Conservation (phyloP, 2,888 invertebrate species). For the Mythimna loreyi region DNA sequence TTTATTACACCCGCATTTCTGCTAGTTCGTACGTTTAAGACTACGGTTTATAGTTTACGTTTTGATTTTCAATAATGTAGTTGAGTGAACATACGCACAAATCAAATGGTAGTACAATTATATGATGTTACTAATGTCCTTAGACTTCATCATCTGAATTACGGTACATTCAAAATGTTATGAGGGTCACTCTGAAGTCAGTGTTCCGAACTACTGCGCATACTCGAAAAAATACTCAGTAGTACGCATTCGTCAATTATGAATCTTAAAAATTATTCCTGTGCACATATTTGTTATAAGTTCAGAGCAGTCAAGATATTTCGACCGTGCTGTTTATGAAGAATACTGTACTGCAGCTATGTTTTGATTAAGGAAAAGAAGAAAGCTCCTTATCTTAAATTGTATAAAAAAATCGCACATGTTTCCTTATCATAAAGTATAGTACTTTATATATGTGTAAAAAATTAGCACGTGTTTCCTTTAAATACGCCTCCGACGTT, state of each 20-base stretch:
- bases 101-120: neutral
- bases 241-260: neutral
- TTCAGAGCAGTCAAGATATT: no score
- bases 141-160: neutral
- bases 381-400: no score
- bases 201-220: no score
- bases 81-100: neutral
- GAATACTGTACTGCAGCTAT: neutral
- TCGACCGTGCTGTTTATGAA: neutral
- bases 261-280: no score
- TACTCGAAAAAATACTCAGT: no score
- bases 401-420: no score
- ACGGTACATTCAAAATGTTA: neutral
- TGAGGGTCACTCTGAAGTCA: no score
- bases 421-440: slow-evolving; percentile 11
- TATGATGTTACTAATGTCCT: neutral
- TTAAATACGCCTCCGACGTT: neutral
- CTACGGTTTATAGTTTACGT: no score
- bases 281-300: no score
- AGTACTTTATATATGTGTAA: no score
- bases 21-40: no score
- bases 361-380: neutral
- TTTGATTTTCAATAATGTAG: no score
- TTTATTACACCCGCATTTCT: neutral
- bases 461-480: neutral